Base-by-base conservation (phyloP, 2,888 invertebrate genomes). In the Norana najaformis region DNA sequence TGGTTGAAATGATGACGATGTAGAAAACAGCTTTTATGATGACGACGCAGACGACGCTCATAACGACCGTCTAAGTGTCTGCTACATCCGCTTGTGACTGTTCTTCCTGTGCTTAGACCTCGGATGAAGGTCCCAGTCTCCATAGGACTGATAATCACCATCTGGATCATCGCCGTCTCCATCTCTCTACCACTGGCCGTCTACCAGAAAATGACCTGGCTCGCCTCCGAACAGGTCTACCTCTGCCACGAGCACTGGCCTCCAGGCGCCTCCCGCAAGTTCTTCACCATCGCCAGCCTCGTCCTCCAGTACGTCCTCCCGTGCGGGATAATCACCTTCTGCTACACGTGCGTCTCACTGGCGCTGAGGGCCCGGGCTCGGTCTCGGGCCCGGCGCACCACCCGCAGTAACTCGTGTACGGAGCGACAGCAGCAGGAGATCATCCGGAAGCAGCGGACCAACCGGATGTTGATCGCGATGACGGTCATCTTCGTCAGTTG, bases 391-490 rank as follows among this genome's bases (percentile, higher is more conserved):
- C 98, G 98, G 0, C 98, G 98, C 0, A 85, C 85, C 5, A 85
- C 85, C 36, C 35, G 36, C 36, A 85, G 36, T 20, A 85, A 35
- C 36, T 35, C 85, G 36, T 35, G 36, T 20, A 37, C 85, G 14
- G 85, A 85, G 16, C 98, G 98, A 94, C 96, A 97, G 30, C 98
- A 98, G 94, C 96, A 97, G 34, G 99, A 23, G 98, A 99, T 95
- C 96, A 98, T 92, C 99, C 99, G 99, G 95, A 99, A 91, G 98
- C 99, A 91, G 97, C 98, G 6, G 99, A 99, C 99, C 14, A 98
- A 99, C 95, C 96, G 98, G 92, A 99, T 99, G 99, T 95, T 99
- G 91, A 98, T 99, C 91, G 97, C 98, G 2, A 99, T 99, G 99
- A 99, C 96, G 20, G 96, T 97, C 23, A 98, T 99, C 90, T 99